Evolutionary conservation across 2,888 invertebrate species (phyloP).

Genomic region (Drosophila paucipuncta): DNA sequence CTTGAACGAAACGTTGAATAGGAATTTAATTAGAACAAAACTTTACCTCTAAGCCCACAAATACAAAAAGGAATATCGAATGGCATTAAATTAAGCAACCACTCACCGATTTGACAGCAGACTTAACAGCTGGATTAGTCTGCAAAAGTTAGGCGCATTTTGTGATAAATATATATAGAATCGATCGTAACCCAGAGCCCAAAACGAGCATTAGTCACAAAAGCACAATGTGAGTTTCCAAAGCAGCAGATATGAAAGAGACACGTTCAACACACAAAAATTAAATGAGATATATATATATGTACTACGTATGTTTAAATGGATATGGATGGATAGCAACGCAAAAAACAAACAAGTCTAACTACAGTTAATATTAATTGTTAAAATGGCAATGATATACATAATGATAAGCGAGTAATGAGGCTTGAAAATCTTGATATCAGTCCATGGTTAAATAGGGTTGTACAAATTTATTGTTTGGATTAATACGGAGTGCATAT

Average conservation of each 20-base stretch:
- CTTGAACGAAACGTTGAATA: conserved; percentile 82
- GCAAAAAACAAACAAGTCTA: conserved; percentile 27
- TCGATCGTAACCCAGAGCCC: conserved; percentile 29
- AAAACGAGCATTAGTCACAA: conserved; percentile 59
- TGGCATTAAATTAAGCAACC: conserved; percentile 52
- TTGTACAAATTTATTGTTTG: conserved; percentile 4
- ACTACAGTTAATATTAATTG: conserved; percentile 48
- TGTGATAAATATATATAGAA: conserved; percentile 36
- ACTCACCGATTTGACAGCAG: conserved; percentile 97
- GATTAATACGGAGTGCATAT: conserved; percentile 42
- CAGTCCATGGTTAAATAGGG: conserved; percentile 13
- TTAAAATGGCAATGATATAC: conserved; percentile 53
- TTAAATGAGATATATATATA: conserved; percentile 42
- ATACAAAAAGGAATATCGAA: background rate
- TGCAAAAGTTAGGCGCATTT: conserved; percentile 86
- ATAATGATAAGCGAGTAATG: conserved; percentile 47
- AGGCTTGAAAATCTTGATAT: conserved; percentile 53
- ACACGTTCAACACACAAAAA: conserved; percentile 47
- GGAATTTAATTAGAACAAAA: background rate
- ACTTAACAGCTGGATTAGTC: conserved; percentile 97
- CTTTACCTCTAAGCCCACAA: conserved; percentile 5
- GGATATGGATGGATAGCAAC: conserved; percentile 22
- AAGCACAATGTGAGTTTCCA: conserved; percentile 71
- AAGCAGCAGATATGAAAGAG: conserved; percentile 67
- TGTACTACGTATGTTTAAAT: conserved; percentile 5